Evolutionary conservation across 2,113 vertebrate species (phyloP).

Genomic region (Pteruthius melanotis): DNA sequence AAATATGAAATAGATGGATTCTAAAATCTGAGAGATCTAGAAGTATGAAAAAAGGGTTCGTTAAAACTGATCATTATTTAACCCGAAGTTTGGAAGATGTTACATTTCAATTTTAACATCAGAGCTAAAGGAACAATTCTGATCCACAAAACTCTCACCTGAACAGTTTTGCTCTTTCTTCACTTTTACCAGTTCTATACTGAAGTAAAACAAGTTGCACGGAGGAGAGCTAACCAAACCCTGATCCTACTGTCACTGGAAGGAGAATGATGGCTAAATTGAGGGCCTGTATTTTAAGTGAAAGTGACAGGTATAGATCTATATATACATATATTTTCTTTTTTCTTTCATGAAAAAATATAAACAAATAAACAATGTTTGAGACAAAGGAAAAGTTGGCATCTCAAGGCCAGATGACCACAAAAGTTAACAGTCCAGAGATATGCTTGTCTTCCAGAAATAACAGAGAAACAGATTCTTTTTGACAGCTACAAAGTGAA

Average conservation of each 20-base stretch:
- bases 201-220: not conserved
- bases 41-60: not conserved
- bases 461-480: not conserved
- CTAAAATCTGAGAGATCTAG: not conserved
- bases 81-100: not conserved
- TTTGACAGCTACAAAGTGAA: not conserved
- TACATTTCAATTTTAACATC: not conserved
- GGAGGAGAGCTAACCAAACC: not conserved
- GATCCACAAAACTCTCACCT: not conserved
- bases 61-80: not conserved
- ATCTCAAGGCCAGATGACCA: not conserved
- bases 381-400: not conserved
- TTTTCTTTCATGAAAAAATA: not conserved
- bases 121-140: not conserved
- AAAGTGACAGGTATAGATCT: not conserved
- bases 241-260: not conserved
- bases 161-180: not conserved
- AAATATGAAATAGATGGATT: not conserved
- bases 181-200: not conserved
- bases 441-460: not conserved
- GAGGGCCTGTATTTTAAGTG: not conserved
- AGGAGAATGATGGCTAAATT: not conserved
- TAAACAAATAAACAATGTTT: not conserved
- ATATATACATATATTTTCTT: accelerated
- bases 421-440: not conserved